phyloP scores from a whole-genome alignment of 2,113 vertebrate genomes.

The Heterotis niloticus region DNA sequence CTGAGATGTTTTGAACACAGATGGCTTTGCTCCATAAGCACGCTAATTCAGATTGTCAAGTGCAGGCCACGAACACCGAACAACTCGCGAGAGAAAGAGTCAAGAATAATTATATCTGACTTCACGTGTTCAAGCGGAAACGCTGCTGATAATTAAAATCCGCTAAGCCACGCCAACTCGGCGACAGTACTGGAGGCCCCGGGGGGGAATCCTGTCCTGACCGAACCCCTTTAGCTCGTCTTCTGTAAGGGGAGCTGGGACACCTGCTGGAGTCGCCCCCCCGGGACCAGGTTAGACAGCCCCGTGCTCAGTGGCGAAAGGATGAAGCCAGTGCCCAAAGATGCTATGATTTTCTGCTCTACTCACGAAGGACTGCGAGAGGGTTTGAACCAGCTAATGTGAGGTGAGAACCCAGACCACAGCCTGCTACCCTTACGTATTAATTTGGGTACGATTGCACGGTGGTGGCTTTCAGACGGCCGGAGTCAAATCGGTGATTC shows the following conservation, averaged over 20 bases:
- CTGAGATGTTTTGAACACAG: not conserved
- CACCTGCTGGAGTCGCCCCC: no score
- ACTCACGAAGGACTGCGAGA: not conserved
- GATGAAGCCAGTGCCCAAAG: no score
- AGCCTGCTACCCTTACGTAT: not conserved
- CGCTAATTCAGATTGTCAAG: not conserved
- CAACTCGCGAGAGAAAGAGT: not conserved
- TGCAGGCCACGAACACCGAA: not conserved
- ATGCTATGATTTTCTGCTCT: no score
- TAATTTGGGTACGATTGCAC: not conserved
- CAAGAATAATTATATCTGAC: not conserved
- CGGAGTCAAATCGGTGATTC: not conserved
- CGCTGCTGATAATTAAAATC: not conserved
- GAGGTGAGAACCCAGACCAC: not conserved
- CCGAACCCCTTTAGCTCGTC: no score
- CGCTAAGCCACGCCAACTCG: no score
- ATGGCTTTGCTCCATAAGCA: not conserved
- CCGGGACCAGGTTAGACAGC: no score
- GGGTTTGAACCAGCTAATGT: not conserved
- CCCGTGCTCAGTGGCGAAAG: no score
- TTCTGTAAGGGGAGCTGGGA: no score
- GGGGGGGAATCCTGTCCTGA: no score
- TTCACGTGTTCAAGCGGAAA: not conserved
- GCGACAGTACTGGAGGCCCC: no score
- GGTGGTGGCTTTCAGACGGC: no score